These are phyloP conservation scores for Argya squamiceps DNA, from an alignment of 2,797 vertebrate genomes.

Conservation along the genomic window DNA sequence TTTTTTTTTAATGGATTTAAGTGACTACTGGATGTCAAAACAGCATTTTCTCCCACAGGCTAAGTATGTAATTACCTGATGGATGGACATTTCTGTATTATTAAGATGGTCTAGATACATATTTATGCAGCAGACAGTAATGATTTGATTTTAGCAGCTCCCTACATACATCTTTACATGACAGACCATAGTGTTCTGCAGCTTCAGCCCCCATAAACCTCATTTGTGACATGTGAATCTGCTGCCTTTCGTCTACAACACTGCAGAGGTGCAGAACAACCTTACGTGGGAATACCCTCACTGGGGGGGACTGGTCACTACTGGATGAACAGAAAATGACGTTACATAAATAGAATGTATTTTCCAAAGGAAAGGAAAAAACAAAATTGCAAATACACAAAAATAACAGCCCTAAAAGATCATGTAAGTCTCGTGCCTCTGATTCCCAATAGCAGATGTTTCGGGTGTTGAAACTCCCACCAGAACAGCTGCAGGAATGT, in stretches of 20 bases:
- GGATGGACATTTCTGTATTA: constrained; percentile 24
- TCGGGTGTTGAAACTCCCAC: constrained; percentile 78
- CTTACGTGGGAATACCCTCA: not conserved
- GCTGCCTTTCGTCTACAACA: accelerated
- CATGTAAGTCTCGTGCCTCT: constrained; percentile 63
- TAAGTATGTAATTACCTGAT: constrained; percentile 32
- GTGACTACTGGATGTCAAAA: not conserved
- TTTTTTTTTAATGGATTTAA: not conserved
- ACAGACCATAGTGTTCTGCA: constrained; percentile 51
- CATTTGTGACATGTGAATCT: not conserved
- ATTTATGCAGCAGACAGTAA: constrained; percentile 53
- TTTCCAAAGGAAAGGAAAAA: constrained; percentile 57
- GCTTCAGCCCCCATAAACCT: constrained; percentile 50
- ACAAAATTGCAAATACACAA: constrained; percentile 11
- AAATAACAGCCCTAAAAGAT: constrained; percentile 74
- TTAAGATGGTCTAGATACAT: constrained; percentile 43
- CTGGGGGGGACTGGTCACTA: not conserved
- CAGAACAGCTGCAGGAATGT: constrained; percentile 83
- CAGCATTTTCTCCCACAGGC: not conserved
- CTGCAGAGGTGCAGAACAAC: not conserved
- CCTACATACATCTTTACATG: constrained; percentile 60
- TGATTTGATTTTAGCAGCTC: constrained; percentile 63
- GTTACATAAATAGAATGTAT: constrained; percentile 32
- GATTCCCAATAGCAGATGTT: constrained; percentile 82
- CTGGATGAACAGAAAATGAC: not conserved